Evolutionary conservation across 2,797 vertebrate genomes (phyloP), one percentile per base, ranked within the genome.

Genomic region (Chloroceryle inda): DNA sequence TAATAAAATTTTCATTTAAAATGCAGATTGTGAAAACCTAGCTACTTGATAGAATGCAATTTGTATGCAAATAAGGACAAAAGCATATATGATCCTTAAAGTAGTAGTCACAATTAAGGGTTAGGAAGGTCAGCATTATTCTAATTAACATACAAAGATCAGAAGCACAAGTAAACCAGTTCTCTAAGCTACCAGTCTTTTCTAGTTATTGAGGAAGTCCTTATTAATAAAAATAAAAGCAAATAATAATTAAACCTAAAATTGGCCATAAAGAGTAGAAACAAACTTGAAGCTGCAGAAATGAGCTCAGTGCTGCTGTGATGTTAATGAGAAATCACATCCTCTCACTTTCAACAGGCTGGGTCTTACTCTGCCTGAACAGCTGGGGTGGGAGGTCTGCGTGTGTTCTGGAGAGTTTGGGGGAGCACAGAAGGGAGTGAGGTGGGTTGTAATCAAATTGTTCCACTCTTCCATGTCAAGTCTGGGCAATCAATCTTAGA

Each of bases 51-150:
- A 75, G 56, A 80, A 85, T 29, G 37, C 10, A 71, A 86, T 92
- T 88, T 92, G n/a, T 50, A 86, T 72, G 80, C 44, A 92, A 92
- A 75, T 82, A 89, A 72, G 20, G 45, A 79, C 66, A 93, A 93
- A 82, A 17, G n/a, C 21, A 77, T 59, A 63, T 23, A 85, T 58
- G 52, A 77, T 49, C 38, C 14, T 75, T 88, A 78, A 85, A 90
- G 14, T 31, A 59, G 18, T 35, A 69, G 44, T 69, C 77, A 83
- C 52, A 87, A 73, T 58, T 85, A 88, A 88, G 68, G 90, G 24
- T 44, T 75, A 67, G 49, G 64, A 92, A 71, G 33, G 23, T 52
- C 31, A 75, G 62, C 37, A 20, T 47, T 58, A 84, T 72, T 79
- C 33, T 40, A 94, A 63, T 29, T 82, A 69, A 55, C 93, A 77